These are phyloP conservation scores for Datnioides undecimradiatus DNA, from an alignment of 2,113 vertebrate species.

Conservation along the genomic window DNA sequence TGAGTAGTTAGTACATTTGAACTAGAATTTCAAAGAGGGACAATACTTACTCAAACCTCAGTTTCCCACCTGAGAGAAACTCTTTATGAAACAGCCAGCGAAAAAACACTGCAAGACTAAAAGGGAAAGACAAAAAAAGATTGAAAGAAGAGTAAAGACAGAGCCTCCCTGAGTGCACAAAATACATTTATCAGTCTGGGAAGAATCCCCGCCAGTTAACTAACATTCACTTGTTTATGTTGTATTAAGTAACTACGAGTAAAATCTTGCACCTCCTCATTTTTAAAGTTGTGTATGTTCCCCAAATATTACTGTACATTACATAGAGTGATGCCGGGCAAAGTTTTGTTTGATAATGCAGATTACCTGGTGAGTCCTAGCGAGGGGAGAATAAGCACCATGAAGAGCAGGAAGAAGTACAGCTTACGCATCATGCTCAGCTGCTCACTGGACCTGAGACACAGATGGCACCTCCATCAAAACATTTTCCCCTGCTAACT, in stretches of 20 bases:
- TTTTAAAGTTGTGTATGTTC: not conserved
- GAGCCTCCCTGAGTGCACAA: not conserved
- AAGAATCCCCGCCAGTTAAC: not conserved
- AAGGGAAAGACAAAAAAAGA: not conserved
- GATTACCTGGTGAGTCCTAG: slow-evolving; percentile 95
- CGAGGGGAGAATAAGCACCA: slow-evolving; percentile 96
- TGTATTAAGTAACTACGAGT: not conserved
- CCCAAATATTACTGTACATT: not conserved
- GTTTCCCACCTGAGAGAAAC: slow-evolving; percentile 78
- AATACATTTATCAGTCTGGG: not conserved
- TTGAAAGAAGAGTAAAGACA: not conserved
- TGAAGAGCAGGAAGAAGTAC: slow-evolving; percentile 96
- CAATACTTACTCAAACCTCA: slow-evolving; percentile 93
- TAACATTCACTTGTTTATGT: not conserved
- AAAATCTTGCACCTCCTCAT: not conserved
- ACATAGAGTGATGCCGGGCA: not conserved
- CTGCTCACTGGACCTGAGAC: slow-evolving; percentile 90
- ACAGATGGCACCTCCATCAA: slow-evolving; percentile 23
- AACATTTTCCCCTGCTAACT: not conserved
- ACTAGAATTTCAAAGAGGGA: fast-evolving
- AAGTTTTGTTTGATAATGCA: not conserved
- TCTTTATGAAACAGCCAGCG: slow-evolving; percentile 92
- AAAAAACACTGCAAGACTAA: slow-evolving; percentile 94
- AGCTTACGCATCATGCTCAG: slow-evolving; percentile 95
- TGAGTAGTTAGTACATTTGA: not conserved